These are phyloP conservation scores for Lerista edwardsae DNA, from an alignment of 2,797 vertebrate genomes.

Conservation along the genomic window DNA sequence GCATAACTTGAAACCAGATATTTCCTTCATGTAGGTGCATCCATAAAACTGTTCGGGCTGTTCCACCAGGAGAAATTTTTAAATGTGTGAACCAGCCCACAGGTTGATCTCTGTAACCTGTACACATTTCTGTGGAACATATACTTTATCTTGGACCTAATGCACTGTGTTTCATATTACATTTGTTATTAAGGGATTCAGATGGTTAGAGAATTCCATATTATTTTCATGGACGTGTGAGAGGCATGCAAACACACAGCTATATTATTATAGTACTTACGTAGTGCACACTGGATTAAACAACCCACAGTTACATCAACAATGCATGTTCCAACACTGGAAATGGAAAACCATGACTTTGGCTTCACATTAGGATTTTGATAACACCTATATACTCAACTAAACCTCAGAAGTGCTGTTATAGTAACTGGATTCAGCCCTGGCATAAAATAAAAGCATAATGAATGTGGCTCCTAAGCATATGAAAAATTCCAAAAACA, in stretches of 20 bases:
- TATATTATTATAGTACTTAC: neutral
- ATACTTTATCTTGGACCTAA: neutral
- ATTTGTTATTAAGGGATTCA: neutral
- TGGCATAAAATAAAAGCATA: neutral
- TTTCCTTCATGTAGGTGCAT: neutral
- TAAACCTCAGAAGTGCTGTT: neutral
- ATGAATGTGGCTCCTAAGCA: too few relatives aligned
- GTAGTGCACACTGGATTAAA: neutral
- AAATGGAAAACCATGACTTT: neutral
- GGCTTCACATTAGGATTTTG: neutral
- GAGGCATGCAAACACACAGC: neutral
- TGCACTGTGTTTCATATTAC: too few relatives aligned
- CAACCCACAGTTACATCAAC: neutral
- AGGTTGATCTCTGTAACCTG: neutral
- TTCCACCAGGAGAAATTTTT: neutral
- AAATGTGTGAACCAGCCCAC: neutral
- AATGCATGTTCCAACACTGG: neutral
- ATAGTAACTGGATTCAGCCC: neutral
- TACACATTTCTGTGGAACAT: neutral
- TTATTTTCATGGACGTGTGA: neutral
- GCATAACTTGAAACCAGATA: neutral
- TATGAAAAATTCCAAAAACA: too few relatives aligned
- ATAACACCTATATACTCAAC: neutral
- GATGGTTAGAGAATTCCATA: neutral
- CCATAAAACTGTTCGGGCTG: neutral